A percentile compares a stretch with the other conserved stretches of the same genome.
These are phyloP conservation scores for Babyrousa celebensis DNA, from an alignment of 2,797 vertebrate species.

Conservation along the genomic window DNA sequence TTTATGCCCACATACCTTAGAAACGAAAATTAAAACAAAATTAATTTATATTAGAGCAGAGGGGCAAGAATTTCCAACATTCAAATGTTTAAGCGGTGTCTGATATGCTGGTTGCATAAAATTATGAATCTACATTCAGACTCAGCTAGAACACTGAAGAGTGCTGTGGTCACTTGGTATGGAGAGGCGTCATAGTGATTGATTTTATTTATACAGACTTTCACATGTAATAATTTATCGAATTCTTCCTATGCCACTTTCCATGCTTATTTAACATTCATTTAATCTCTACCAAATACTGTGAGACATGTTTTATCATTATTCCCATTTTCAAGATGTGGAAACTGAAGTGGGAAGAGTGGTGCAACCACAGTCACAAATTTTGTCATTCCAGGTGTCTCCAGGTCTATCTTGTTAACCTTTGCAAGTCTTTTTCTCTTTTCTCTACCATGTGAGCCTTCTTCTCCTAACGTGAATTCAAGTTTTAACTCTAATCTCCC, in stretches of 20 bases:
- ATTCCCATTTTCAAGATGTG: background rate
- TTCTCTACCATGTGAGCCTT: background rate
- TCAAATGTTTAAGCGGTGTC: background rate
- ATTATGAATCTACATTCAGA: background rate
- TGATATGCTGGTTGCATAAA: background rate
- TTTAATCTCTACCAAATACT: background rate
- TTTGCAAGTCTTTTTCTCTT: background rate
- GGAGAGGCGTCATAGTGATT: background rate
- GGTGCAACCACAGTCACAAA: background rate
- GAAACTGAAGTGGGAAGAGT: background rate
- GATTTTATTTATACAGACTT: background rate
- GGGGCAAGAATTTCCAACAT: background rate
- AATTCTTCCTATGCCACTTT: background rate
- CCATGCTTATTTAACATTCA: background rate
- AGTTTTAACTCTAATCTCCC: background rate
- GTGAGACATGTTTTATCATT: background rate
- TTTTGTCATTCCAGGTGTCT: background rate
- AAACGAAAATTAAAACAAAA: background rate
- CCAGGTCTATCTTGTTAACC: background rate
- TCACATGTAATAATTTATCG: background rate
- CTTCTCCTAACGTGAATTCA: background rate
- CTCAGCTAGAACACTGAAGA: conserved; percentile 1
- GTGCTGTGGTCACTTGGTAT: background rate
- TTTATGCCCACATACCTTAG: background rate
- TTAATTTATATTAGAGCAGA: background rate